Evolutionary conservation across 2,888 invertebrate genomes (phyloP), one percentile per base, ranked within the genome.

Genomic region (Agriopis leucophaearia): DNA sequence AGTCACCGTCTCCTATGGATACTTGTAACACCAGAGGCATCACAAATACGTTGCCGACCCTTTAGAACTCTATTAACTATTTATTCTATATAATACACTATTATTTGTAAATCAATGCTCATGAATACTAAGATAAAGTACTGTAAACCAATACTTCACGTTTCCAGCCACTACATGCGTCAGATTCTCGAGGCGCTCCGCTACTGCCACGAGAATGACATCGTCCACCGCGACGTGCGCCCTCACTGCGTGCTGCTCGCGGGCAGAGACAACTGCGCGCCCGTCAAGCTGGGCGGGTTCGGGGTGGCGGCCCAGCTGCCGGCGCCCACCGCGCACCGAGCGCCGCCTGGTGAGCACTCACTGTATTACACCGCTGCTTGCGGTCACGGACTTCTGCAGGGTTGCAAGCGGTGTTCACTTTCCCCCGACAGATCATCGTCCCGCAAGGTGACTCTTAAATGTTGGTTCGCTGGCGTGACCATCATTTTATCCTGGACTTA

Each of bases 191-290:
- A 99, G 89, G 99, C 99, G 1, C 94, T 99, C 61, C 96, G 98
- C 81, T 99, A 99, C 94, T 99, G 99, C 88, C 99, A 99, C 92
- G 98, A 98, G 89, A 99, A 99, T 88, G 98, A 99, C 91, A 99
- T 99, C 80, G 97, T 99, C 81, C 99, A 99, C 90, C 96, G 99
- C 72, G 99, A 99, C 92, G 97, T 99, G 78, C 97, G 99, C 81
- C 99, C 99, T 10, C 99, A 99, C 84, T 99, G 99, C 94, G 98
- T 99, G 59, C 95, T 99, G 58, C 94, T 99, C 68, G 99, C 99
- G 47, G 98, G 98, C 64, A 97, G 98, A 77, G 99, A 99, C 88
- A 99, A 99, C 94, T 99, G 99, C 58, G 99, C 99, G 42, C 99
- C 99, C 0, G 97, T 99, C 78, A 99, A 99, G 89, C 95, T 99